phyloP scores from a whole-genome alignment of 35 echinoderm and acorn worm genomes.

The Holothuria glaberrima region DNA sequence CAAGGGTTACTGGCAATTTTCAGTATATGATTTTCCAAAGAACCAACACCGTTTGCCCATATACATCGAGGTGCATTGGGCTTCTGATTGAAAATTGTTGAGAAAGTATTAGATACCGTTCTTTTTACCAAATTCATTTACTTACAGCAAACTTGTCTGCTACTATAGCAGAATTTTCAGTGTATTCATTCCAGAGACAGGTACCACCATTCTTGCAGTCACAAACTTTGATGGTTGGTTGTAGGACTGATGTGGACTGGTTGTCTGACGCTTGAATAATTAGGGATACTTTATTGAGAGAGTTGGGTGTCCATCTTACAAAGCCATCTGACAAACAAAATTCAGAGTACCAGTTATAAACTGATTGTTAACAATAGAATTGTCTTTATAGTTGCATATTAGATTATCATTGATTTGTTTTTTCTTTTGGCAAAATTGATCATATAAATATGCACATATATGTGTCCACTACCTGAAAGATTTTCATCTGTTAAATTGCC shows the following conservation, averaged over 20 bases:
- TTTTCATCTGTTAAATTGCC: neutral
- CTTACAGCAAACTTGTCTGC: conserved; percentile 52
- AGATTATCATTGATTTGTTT: too few relatives aligned
- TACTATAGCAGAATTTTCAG: neutral
- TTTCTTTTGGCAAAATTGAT: too few relatives aligned
- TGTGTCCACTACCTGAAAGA: neutral
- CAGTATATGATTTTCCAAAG: too few relatives aligned
- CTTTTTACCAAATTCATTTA: neutral
- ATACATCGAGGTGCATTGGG: too few relatives aligned
- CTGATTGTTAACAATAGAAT: too few relatives aligned
- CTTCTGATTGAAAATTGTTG: too few relatives aligned
- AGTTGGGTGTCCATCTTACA: conserved; percentile 17
- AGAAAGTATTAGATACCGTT: neutral
- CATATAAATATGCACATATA: too few relatives aligned
- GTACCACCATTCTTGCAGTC: conserved; percentile 19
- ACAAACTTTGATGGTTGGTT: conserved; percentile 25
- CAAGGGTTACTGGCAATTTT: too few relatives aligned
- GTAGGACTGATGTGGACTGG: conserved; percentile 3
- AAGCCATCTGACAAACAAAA: neutral
- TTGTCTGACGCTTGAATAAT: conserved; percentile 24
- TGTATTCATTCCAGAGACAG: conserved; percentile 24
- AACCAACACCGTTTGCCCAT: too few relatives aligned
- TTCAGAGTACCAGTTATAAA: too few relatives aligned
- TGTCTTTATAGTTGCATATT: too few relatives aligned
- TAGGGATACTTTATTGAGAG: neutral